These are phyloP conservation scores for Lamellibrachia columna DNA, from an alignment of 2,888 invertebrate genomes.

Conservation along the genomic window DNA sequence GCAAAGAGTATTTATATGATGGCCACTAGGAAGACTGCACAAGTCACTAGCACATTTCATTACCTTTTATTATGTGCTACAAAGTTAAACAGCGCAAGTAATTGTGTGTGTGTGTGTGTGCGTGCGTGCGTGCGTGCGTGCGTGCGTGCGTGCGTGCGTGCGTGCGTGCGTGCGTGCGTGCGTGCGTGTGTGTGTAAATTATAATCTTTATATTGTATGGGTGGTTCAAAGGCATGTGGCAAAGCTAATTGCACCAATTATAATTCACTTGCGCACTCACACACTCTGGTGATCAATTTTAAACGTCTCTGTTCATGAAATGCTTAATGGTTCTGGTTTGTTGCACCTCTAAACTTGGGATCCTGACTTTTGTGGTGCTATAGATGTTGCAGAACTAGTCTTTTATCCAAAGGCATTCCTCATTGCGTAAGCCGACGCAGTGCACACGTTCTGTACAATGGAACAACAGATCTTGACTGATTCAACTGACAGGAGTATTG, in stretches of 20 bases:
- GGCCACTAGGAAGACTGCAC: not conserved
- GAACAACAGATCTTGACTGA: not conserved
- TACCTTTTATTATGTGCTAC: not conserved
- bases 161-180: not conserved
- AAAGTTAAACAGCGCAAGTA: not conserved
- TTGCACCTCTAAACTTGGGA: too few species aligned
- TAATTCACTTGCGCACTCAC: too few species aligned
- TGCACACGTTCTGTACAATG: not conserved
- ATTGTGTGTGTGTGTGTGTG: not conserved
- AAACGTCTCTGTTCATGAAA: too few species aligned
- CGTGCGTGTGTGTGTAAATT: not conserved
- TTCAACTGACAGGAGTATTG: not conserved
- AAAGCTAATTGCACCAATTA: too few species aligned
- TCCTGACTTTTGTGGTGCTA: too few species aligned
- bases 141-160: not conserved
- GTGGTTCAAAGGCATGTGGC: too few species aligned
- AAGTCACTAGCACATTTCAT: not conserved
- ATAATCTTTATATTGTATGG: too few species aligned
- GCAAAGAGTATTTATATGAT: not conserved
- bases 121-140: not conserved
- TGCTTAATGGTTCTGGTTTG: too few species aligned
- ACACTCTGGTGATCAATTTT: too few species aligned
- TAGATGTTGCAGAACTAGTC: not conserved
- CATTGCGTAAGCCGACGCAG: not conserved
- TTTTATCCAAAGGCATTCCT: not conserved